Evolutionary conservation across 2,113 vertebrate species (phyloP).

Genomic region (Spermophilus dauricus): DNA sequence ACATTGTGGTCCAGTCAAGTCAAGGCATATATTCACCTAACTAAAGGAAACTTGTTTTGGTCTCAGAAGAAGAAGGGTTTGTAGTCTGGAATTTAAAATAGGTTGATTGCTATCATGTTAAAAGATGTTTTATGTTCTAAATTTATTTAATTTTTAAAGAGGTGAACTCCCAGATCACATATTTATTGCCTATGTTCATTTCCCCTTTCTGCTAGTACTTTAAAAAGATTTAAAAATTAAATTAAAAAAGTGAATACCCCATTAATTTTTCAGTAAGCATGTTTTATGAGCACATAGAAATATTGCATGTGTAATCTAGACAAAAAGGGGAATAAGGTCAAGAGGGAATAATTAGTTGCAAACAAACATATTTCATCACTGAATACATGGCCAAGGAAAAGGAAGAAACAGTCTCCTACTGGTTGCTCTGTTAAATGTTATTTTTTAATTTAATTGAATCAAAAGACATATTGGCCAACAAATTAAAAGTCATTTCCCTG

Average conservation of each 20-base stretch:
- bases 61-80: neutral
- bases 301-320: neutral
- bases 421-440: neutral
- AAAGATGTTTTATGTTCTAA: neutral
- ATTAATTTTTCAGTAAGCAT: neutral
- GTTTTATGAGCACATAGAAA: neutral
- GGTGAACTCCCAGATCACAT: neutral
- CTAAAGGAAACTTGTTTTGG: neutral
- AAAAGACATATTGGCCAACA: neutral
- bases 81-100: neutral
- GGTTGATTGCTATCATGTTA: neutral
- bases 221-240: neutral
- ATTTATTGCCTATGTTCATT: neutral
- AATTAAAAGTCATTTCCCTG: neutral
- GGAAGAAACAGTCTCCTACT: neutral
- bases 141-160: neutral
- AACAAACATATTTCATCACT: neutral
- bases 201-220: neutral
- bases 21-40: neutral
- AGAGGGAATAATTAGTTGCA: neutral
- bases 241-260: neutral
- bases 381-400: neutral
- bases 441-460: conserved; percentile 48
- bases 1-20: neutral
- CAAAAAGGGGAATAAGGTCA: neutral